Percentiles rank a stretch among this genome's conserved stretches.
Conservation (phyloP, 1,140 invertebrate genomes). For the Drosophila nasuta region DNA sequence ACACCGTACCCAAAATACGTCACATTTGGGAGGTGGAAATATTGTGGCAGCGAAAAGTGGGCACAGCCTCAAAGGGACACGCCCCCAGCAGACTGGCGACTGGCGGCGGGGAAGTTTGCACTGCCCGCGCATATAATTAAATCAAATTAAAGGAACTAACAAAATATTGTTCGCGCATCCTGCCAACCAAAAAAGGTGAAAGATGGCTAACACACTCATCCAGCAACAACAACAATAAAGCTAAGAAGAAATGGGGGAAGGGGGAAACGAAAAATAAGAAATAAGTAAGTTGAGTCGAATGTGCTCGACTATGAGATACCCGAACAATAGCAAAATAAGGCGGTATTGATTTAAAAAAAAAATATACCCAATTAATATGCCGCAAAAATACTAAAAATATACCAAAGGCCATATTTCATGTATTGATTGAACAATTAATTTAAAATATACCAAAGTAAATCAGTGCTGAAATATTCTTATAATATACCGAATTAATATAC, state of each 20-base stretch:
- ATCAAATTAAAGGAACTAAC: slow-evolving; percentile 75
- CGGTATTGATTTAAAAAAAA: too few species aligned
- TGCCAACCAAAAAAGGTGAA: slow-evolving; percentile 28
- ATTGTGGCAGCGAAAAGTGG: slow-evolving; percentile 74
- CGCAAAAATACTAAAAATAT: too few species aligned
- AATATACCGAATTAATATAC: too few species aligned
- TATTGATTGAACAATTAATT: too few species aligned
- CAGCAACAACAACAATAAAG: neutral
- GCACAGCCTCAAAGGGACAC: slow-evolving; percentile 65
- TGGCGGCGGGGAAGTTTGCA: slow-evolving; percentile 12
- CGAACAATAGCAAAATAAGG: too few species aligned
- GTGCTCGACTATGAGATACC: too few species aligned
- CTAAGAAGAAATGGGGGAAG: slow-evolving; percentile 27
- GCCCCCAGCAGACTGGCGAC: slow-evolving; percentile 47
- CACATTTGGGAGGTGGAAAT: slow-evolving; percentile 76
- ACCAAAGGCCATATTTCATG: too few species aligned
- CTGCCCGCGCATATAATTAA: slow-evolving; percentile 77
- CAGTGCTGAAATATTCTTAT: too few species aligned
- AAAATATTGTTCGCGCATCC: slow-evolving; percentile 39
- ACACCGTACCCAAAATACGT: slow-evolving; percentile 72
- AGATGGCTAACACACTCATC: slow-evolving; percentile 28
- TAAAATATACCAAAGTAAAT: too few species aligned
- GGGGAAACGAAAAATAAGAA: too few species aligned
- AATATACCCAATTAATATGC: too few species aligned
- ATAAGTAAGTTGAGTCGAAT: too few species aligned